Percentiles rank a stretch among this genome's conserved stretches.
These are phyloP conservation scores for Chaetodon trifascialis DNA, from an alignment of 2,113 vertebrate species.

Conservation along the genomic window DNA sequence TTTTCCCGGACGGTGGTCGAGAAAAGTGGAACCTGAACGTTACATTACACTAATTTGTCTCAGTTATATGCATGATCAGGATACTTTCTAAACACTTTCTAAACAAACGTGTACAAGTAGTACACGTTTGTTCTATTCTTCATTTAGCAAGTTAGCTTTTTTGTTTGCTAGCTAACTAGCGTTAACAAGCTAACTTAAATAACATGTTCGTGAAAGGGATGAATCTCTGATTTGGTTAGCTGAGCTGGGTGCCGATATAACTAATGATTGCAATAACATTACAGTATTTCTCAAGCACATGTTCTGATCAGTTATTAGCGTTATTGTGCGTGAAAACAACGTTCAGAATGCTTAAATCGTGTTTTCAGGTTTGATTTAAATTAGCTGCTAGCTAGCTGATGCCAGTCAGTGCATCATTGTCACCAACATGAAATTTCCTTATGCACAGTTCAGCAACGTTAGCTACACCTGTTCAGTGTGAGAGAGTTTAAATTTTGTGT, in stretches of 20 bases:
- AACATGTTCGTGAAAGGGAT: neutral
- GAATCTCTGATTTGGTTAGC: no score
- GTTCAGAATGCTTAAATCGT: no score
- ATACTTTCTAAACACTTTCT: neutral
- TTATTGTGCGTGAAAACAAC: neutral
- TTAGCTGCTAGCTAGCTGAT: neutral
- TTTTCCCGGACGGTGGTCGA: neutral
- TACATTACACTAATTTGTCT: neutral
- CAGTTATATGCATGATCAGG: neutral
- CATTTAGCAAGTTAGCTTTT: no score
- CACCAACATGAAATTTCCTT: neutral
- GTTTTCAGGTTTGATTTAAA: neutral
- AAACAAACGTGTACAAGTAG: no score
- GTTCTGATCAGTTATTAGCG: neutral
- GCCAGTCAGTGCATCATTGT: no score
- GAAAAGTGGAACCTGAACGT: neutral
- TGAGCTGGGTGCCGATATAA: neutral
- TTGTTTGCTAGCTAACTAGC: neutral
- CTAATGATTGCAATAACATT: neutral
- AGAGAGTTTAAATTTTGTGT: neutral
- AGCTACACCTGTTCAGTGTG: no score
- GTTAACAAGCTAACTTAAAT: neutral
- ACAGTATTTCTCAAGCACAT: neutral
- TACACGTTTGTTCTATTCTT: neutral
- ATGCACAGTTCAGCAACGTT: neutral